Base-by-base conservation (phyloP, 2,888 invertebrate species). In the Cosmia pyralina region DNA sequence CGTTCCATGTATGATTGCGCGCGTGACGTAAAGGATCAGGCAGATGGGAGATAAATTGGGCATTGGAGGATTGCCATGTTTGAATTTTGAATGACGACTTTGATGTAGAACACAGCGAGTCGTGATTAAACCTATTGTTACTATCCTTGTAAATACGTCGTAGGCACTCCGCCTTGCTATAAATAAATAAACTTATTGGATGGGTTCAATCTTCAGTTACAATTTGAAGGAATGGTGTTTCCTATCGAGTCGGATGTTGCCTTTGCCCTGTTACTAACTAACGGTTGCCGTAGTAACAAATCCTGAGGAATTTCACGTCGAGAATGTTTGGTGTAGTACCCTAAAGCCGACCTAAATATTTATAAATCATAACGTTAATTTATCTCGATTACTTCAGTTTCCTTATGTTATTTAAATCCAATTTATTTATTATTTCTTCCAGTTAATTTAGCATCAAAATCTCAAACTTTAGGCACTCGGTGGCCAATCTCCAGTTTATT, bases 401-500 rank as follows among this genome's bases (percentile, higher is more conserved):
- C 58, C 15, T 41, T 10, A 41, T 22, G 38, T 48, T 64, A 75
- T 34, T 52, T 34, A 52, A 13, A 67, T 71, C 48, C 11, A 44
- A 64, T 79, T 46, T 59, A 55, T 78, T 67, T 52, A 50, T 58
- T 48, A 13, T 71, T 52, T 28, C 34, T 83, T 60, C 34, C 34
- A 83, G 58, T 41, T 67, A 79, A 71, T 78, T 44, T 19, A 41
- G 53, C 46, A 41, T 10, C 13, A 64, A 44, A 76, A 52, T 75
- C 46, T 75, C 22, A 41, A 65, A 63, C 52, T 57, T 58, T 48
- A 48, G 60, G 50, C 34, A 38, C 58, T 69, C 44, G 62, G 60
- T 44, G 57, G 59, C 55, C 65, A 34, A 57, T 50, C 65, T 59
- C 68, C 34, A 69, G 34, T 67, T 73, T 83, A 69, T 82, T 73